phyloP scores from a whole-genome alignment of 2,888 invertebrate genomes.

The Acronicta psi region DNA sequence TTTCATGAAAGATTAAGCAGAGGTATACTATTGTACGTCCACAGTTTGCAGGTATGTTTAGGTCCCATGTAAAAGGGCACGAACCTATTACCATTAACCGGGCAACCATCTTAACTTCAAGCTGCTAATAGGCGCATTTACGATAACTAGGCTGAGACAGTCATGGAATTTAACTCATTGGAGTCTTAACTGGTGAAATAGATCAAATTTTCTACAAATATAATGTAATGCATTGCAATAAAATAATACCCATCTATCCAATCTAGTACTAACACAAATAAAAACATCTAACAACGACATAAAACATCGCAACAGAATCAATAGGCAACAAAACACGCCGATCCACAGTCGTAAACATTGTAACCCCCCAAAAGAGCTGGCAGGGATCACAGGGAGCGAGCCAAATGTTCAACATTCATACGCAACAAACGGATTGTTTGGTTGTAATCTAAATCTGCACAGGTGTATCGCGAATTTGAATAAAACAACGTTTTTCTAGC shows the following conservation, averaged over 20 bases:
- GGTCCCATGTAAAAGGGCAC: too few species aligned
- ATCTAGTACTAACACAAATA: background rate
- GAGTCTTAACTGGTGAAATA: too few species aligned
- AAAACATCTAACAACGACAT: background rate
- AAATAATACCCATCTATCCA: background rate
- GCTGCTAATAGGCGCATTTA: too few species aligned
- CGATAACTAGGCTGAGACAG: too few species aligned
- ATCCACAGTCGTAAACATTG: constrained; percentile 32
- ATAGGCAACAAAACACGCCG: constrained; percentile 23
- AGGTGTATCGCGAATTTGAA: constrained; percentile 53
- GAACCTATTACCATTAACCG: too few species aligned
- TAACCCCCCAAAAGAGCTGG: constrained; percentile 35
- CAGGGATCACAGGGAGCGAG: constrained; percentile 39
- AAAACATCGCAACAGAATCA: constrained; percentile 6
- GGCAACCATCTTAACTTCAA: too few species aligned
- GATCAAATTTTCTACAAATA: too few species aligned
- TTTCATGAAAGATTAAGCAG: too few species aligned
- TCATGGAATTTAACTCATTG: too few species aligned
- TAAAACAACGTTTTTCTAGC: constrained; percentile 52
- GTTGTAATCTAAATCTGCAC: constrained; percentile 56
- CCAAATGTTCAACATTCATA: constrained; percentile 40
- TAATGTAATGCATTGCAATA: background rate
- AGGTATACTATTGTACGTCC: too few species aligned
- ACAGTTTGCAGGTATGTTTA: too few species aligned
- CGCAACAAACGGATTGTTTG: constrained; percentile 57